phyloP scores from a whole-genome alignment of 2,797 vertebrate species.

The Carduelis carduelis region DNA sequence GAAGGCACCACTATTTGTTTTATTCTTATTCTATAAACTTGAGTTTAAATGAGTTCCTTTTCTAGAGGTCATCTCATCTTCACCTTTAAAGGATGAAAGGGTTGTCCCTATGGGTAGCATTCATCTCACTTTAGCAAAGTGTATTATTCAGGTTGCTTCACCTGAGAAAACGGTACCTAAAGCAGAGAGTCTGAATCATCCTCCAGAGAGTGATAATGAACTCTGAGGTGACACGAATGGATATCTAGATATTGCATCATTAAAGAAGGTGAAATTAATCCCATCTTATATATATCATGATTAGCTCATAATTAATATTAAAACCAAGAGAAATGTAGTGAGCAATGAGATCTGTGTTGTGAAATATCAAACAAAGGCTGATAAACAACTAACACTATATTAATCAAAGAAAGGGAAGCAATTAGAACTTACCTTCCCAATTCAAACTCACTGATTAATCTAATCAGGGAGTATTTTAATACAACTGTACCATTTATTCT shows the following conservation, averaged over 20 bases:
- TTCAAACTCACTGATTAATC: neutral
- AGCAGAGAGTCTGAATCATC: neutral
- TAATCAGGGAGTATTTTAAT: neutral
- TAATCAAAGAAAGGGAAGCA: neutral
- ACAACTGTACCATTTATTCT: neutral
- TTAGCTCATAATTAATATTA: neutral
- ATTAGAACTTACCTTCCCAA: neutral
- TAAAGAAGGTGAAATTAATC: slow-evolving; percentile 7
- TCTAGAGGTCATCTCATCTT: neutral
- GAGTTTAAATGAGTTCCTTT: neutral
- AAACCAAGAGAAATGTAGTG: neutral
- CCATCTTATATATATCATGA: neutral
- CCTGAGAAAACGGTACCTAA: slow-evolving; percentile 13
- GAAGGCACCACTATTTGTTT: neutral
- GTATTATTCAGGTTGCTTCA: neutral
- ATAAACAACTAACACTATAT: neutral
- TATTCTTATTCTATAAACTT: neutral
- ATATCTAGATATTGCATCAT: neutral
- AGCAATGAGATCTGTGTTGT: neutral
- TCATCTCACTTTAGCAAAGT: neutral
- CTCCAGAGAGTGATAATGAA: slow-evolving; percentile 31
- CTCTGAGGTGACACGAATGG: neutral
- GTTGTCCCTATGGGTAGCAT: neutral
- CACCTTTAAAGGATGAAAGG: neutral
- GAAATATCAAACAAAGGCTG: neutral